Evolutionary conservation across 1,140 invertebrate species (phyloP).

Genomic region (Eriosoma lanigerum): DNA sequence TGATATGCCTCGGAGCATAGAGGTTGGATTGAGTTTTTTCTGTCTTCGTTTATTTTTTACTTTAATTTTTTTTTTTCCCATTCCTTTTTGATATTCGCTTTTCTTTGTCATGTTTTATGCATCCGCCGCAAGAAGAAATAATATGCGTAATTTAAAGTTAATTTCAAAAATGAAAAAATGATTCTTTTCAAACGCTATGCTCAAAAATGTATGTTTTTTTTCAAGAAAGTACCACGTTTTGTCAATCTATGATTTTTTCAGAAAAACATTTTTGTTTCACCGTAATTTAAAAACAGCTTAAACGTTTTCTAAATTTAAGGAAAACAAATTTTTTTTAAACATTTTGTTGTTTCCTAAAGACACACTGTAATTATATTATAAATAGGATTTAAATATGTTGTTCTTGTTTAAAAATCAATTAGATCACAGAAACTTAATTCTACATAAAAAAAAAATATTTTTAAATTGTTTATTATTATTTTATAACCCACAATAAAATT

Average conservation of each 20-base stretch:
- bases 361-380: neutral
- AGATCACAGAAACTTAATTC: neutral
- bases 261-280: neutral
- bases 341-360: neutral
- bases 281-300: neutral
- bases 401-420: neutral
- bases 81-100: conserved; percentile 33
- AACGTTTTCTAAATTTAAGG: neutral
- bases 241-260: neutral
- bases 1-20: conserved; percentile 44
- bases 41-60: conserved; percentile 4
- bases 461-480: too few species aligned
- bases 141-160: conserved; percentile 48
- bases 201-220: conserved; percentile 1
- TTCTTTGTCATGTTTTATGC: conserved; percentile 35
- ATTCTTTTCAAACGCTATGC: neutral
- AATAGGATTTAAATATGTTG: neutral
- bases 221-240: neutral
- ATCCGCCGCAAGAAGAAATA: conserved; percentile 6
- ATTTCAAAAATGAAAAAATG: conserved; percentile 25
- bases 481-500: too few species aligned
- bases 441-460: too few species aligned
- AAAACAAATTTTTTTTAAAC: neutral
- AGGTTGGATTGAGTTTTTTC: conserved; percentile 38
- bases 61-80: conserved; percentile 31